Conservation (phyloP, 2,797 vertebrate species). For the Acanthiza pusilla region DNA sequence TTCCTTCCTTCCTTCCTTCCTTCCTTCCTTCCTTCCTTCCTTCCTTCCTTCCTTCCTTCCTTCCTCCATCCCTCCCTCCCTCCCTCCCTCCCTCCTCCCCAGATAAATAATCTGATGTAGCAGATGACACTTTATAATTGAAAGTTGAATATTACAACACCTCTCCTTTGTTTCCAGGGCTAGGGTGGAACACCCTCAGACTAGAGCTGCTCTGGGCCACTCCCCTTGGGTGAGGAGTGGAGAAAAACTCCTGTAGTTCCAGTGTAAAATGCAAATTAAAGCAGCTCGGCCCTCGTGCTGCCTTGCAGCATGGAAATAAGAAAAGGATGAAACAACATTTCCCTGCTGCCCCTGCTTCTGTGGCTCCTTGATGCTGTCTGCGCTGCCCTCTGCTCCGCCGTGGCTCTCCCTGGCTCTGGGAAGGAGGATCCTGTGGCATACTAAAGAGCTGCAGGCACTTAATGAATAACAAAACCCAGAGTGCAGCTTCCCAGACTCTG, state of each 20-base stretch:
- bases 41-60: too few species aligned
- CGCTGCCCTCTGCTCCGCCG: conserved; percentile 43
- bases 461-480: conserved; percentile 29
- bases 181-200: neutral
- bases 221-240: neutral
- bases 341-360: neutral
- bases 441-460: conserved; percentile 2
- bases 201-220: neutral
- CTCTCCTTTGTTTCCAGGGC: neutral
- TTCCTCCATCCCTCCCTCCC: too few species aligned
- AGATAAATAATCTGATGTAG: neutral
- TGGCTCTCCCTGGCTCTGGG: neutral
- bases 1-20: too few species aligned
- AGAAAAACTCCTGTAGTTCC: neutral
- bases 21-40: too few species aligned
- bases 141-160: neutral
- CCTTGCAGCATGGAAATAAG: neutral
- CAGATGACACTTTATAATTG: neutral
- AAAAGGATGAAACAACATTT: conserved; percentile 19
- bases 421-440: neutral
- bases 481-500: neutral
- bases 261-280: neutral
- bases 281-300: neutral
- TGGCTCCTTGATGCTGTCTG: conserved; percentile 19
- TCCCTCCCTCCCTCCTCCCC: neutral